Base-by-base conservation (phyloP, 2,888 invertebrate genomes). In the Cartodere bifasciata region DNA sequence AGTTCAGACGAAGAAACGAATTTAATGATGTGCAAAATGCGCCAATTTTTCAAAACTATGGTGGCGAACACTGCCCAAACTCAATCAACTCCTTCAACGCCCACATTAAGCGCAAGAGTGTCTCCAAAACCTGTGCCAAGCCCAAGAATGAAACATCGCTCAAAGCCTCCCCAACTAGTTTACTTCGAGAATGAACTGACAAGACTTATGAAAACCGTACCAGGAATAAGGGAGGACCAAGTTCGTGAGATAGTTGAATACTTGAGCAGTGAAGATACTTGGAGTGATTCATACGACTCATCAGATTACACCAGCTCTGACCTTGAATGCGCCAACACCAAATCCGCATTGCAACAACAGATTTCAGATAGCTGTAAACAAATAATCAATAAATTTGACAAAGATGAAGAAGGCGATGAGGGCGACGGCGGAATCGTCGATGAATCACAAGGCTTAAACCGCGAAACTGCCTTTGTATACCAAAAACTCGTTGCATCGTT, bases 1-100 rank as follows among this genome's bases (percentile, higher is more conserved):
- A 87, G 86, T 40, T 87, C 87, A 3, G 88, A 90, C 51, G 90
- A 90, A 54, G 90, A 90, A 62, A 90, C 88, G 2, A 90, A 90
- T 57, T 62, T 88, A 24, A 90, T 90, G 88, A 90, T 90, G 88
- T 84, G 82, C 20, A 88, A 87, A 64, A 86, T 90, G 85, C 68
- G 87, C 2, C 85, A 86, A 47, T 87, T 90, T 58, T 87, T 90
- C 58, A 88, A 87, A 60, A 86, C 85, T 29, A 80, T 90, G 70
- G 76, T 88, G n/a, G 82, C 81, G 17, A 68, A 63, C 33, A 63
- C 66, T 23, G 53, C 56, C 36, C 47, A 50, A 4, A 52, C 53
- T 5, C 51, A 57, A 22, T 53, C 64, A 27, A 70, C 70, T 42
- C 69, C 70, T 2, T 63, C 65, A 3, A 64, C 63, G 3, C 64